Evolutionary conservation across 1,140 invertebrate species (phyloP).

Genomic region (Babylonia areolata): DNA sequence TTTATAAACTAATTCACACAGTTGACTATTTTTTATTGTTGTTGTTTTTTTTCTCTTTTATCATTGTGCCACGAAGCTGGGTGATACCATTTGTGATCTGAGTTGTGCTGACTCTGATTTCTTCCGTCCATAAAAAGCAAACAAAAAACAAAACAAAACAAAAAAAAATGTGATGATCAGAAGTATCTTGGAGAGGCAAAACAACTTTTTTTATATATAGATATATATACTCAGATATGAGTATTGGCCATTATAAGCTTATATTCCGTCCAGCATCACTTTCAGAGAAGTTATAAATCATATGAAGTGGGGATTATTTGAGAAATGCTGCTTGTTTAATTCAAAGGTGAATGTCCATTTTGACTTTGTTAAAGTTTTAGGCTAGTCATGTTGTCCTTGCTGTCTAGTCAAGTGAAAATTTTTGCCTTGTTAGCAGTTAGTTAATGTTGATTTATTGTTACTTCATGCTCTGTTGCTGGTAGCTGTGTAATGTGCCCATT

Average conservation of each 20-base stretch:
- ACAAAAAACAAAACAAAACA: background rate
- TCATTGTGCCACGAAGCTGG: background rate
- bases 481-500: no score
- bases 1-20: background rate
- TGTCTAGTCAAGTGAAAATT: no score
- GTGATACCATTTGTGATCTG: constrained; percentile 11
- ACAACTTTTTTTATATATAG: background rate
- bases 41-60: no score
- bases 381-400: no score
- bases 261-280: background rate
- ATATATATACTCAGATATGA: background rate
- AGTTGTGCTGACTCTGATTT: background rate
- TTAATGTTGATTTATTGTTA: no score
- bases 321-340: no score
- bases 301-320: no score
- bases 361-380: no score
- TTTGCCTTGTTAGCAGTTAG: no score
- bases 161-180: background rate
- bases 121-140: background rate
- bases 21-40: background rate
- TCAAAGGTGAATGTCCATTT: no score
- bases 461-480: no score
- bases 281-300: no score
- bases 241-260: background rate
- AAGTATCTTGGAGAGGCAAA: background rate